These are phyloP conservation scores for Lanius ludovicianus DNA, from an alignment of 2,113 vertebrate genomes.

Conservation along the genomic window DNA sequence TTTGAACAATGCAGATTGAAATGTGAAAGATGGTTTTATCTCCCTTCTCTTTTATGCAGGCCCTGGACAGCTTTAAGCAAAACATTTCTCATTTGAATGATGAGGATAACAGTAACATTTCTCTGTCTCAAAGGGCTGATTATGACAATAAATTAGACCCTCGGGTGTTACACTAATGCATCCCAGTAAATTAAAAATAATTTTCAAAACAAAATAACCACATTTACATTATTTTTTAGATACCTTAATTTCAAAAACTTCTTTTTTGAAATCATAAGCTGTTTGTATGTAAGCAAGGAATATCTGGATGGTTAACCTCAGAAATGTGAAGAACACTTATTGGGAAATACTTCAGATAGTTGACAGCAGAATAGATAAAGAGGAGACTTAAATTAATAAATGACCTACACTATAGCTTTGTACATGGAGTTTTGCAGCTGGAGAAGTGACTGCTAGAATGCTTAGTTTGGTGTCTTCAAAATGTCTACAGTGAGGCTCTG, in stretches of 20 bases:
- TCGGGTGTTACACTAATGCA: background rate
- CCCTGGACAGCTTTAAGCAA: background rate
- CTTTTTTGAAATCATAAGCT: background rate
- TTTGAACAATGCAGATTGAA: background rate
- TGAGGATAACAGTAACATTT: background rate
- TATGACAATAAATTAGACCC: background rate
- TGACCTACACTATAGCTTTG: background rate
- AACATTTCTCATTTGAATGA: background rate
- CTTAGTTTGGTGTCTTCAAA: slow-evolving; percentile 24
- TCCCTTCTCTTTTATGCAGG: background rate
- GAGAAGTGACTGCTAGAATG: background rate
- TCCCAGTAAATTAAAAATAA: background rate
- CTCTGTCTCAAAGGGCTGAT: background rate
- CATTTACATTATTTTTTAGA: background rate
- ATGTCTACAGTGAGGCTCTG: slow-evolving; percentile 25
- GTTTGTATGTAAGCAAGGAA: background rate
- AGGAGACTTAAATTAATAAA: background rate
- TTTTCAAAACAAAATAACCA: background rate
- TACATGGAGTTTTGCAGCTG: background rate
- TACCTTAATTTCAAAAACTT: background rate
- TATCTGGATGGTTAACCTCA: background rate
- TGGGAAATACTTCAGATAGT: background rate
- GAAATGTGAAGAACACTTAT: background rate
- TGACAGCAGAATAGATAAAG: background rate
- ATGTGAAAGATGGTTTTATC: background rate